Evolutionary conservation across 2,797 vertebrate genomes (phyloP).

Genomic region (Dipus sagitta): DNA sequence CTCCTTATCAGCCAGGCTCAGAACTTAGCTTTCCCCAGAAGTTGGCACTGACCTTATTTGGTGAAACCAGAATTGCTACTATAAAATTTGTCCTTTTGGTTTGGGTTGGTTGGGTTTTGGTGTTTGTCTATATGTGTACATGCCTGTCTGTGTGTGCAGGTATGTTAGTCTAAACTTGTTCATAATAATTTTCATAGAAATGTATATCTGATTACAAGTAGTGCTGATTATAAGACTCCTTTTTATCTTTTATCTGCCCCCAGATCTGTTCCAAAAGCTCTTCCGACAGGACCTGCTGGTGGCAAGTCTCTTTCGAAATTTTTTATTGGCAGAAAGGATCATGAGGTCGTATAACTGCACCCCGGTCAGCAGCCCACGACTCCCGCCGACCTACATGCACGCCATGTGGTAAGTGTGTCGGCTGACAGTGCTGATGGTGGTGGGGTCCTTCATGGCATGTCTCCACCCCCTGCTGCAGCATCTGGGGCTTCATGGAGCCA

Average conservation of each 20-base stretch:
- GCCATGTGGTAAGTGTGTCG: slow-evolving; percentile 96
- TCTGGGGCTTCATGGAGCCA: rapidly evolving
- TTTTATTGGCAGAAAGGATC: slow-evolving; percentile 96
- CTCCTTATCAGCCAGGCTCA: too few species aligned
- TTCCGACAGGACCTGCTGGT: slow-evolving; percentile 98
- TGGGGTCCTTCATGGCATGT: rapidly evolving
- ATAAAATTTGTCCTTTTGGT: neutral
- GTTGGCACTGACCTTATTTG: neutral
- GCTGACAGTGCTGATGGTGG: rapidly evolving
- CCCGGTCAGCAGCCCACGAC: slow-evolving; percentile 97
- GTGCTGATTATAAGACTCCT: rapidly evolving
- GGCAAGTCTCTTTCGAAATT: slow-evolving; percentile 98
- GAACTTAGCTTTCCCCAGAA: neutral
- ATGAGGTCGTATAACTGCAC: slow-evolving; percentile 99
- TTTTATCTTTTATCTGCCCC: neutral
- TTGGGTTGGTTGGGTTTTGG: neutral
- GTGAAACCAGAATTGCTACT: neutral
- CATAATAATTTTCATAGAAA: neutral
- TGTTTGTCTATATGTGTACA: neutral
- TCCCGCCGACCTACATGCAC: slow-evolving; percentile 98
- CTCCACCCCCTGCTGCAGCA: rapidly evolving
- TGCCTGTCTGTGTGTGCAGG: neutral
- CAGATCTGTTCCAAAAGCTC: slow-evolving; percentile 99
- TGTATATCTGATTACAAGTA: neutral
- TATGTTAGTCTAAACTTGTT: neutral